Percentiles rank a stretch among this genome's conserved stretches.
These are phyloP conservation scores for Drosophila sp. DNA, from an alignment of 1,140 invertebrate genomes.

Conservation along the genomic window DNA sequence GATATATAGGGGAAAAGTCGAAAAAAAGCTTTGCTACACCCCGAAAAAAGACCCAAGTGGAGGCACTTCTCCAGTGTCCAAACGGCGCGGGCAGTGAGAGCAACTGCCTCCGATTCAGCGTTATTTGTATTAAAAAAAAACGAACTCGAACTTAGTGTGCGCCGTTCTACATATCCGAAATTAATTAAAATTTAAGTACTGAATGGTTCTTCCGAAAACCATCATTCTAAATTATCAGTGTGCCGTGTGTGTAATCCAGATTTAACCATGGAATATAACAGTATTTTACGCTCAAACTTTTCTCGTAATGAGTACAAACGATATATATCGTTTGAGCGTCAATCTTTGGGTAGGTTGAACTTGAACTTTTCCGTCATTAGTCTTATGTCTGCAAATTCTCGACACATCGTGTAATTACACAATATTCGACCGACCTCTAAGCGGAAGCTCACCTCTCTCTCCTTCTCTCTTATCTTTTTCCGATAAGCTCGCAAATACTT, in stretches of 20 bases:
- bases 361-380: constrained; percentile 44
- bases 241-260: constrained; percentile 9
- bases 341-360: constrained; percentile 79
- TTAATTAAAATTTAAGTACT: constrained; percentile 14
- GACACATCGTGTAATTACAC: constrained; percentile 17
- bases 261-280: constrained; percentile 62
- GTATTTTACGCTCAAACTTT: constrained; percentile 71
- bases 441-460: constrained; percentile 21
- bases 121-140: neutral
- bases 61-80: constrained; percentile 54
- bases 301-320: constrained; percentile 72
- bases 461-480: constrained; percentile 1
- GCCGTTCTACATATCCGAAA: constrained; percentile 16
- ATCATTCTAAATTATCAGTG: constrained; percentile 22
- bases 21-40: constrained; percentile 24
- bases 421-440: constrained; percentile 25
- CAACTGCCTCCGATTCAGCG: constrained; percentile 28
- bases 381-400: neutral
- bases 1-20: constrained; percentile 47
- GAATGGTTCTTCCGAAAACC: constrained; percentile 13
- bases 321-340: constrained; percentile 83
- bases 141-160: constrained; percentile 25
- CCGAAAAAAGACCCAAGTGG: constrained; percentile 25
- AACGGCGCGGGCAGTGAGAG: constrained; percentile 54
- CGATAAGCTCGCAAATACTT: constrained; percentile 19